phyloP scores from a whole-genome alignment of 2,797 vertebrate species.

The Taeniopygia guttata region DNA sequence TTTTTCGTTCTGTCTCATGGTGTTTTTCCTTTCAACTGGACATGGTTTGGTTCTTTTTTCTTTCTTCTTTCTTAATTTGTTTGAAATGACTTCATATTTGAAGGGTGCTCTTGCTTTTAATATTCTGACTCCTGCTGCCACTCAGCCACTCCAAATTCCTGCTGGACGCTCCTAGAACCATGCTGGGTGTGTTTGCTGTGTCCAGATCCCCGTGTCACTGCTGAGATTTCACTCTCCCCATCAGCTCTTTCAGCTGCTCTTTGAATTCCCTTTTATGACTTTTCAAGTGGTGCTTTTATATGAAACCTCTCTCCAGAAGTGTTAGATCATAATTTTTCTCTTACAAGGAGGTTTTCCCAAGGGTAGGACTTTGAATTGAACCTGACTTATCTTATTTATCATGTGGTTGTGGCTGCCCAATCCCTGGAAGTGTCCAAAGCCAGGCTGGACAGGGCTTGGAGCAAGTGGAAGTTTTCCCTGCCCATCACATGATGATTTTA shows the following conservation, averaged over 20 bases:
- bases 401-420: background rate
- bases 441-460: background rate
- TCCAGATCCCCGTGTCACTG: background rate
- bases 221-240: background rate
- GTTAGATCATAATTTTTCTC: background rate
- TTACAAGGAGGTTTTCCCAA: background rate
- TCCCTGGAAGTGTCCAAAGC: background rate
- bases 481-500: background rate
- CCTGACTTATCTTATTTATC: background rate
- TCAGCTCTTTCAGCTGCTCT: background rate
- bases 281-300: background rate
- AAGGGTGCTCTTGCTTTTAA: background rate
- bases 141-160: background rate
- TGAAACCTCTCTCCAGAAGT: background rate
- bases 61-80: background rate
- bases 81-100: background rate
- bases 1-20: background rate
- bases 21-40: background rate
- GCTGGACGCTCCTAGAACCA: background rate
- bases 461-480: background rate
- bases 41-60: background rate
- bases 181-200: background rate
- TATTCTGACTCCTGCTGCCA: background rate
- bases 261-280: background rate
- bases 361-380: background rate